Percentiles rank a stretch among this genome's conserved stretches.
Conservation (phyloP, 2,888 invertebrate species). For the Hirtodrosophila confusa region DNA sequence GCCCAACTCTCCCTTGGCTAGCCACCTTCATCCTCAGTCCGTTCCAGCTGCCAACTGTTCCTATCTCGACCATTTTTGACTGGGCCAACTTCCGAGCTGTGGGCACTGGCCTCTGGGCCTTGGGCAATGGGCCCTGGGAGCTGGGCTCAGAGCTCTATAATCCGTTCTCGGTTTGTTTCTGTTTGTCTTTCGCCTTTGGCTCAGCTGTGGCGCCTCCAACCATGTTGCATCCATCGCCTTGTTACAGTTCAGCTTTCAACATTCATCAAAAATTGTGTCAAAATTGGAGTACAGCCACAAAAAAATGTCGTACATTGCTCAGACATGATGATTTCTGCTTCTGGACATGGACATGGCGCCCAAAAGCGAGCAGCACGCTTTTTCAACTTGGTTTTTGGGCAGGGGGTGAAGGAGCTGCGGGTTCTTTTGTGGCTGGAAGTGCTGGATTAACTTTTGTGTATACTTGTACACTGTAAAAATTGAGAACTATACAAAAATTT, state of each 20-base stretch:
- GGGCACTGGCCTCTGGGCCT: background rate
- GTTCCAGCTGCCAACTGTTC: slow-evolving; percentile 14
- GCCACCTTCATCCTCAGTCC: slow-evolving; percentile 1
- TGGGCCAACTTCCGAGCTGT: background rate
- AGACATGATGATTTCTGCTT: slow-evolving; percentile 46
- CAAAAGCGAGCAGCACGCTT: slow-evolving; percentile 20
- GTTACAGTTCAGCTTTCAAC: slow-evolving; percentile 68
- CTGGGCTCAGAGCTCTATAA: slow-evolving; percentile 4
- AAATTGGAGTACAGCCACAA: slow-evolving; percentile 51
- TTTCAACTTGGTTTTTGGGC: background rate
- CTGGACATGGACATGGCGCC: slow-evolving; percentile 20
- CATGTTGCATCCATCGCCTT: slow-evolving; percentile 38
- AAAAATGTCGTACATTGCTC: slow-evolving; percentile 31
- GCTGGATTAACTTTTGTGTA: background rate
- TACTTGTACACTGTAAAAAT: too few relatives aligned
- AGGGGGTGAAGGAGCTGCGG: too few relatives aligned
- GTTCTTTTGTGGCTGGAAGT: background rate
- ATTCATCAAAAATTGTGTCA: slow-evolving; percentile 76
- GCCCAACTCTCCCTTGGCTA: background rate
- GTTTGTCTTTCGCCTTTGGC: slow-evolving; percentile 51
- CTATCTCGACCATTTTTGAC: slow-evolving; percentile 8
- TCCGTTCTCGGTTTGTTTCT: slow-evolving; percentile 16
- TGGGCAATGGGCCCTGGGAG: background rate
- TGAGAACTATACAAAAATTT: too few relatives aligned
- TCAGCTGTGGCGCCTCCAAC: slow-evolving; percentile 38